These are phyloP conservation scores for Ormyrus pomaceus DNA, from an alignment of 2,888 invertebrate genomes.

Conservation along the genomic window DNA sequence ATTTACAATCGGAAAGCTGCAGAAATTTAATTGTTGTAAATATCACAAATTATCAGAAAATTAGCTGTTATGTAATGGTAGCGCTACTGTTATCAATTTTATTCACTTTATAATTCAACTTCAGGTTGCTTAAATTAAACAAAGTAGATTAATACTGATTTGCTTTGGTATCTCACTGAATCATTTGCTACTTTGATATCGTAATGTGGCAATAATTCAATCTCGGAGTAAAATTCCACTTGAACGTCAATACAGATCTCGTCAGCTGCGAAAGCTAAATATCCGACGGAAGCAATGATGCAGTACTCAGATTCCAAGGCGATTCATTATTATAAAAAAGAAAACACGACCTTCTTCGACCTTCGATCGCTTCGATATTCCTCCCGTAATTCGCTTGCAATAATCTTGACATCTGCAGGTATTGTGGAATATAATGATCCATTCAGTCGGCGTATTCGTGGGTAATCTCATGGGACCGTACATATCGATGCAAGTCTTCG, in stretches of 20 bases:
- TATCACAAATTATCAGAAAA: not conserved
- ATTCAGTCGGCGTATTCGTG: slow-evolving; percentile 68
- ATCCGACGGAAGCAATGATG: no score
- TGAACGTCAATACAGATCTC: no score
- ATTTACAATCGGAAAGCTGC: no score
- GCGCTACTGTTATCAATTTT: not conserved
- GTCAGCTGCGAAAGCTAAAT: no score
- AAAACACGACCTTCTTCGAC: slow-evolving; percentile 43
- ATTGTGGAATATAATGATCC: slow-evolving; percentile 68
- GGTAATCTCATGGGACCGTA: slow-evolving; percentile 73
- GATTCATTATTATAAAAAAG: no score
- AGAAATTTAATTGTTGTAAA: no score
- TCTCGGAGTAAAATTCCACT: not conserved
- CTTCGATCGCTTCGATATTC: slow-evolving; percentile 20
- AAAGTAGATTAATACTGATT: slow-evolving; percentile 16
- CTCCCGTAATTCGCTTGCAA: slow-evolving; percentile 24
- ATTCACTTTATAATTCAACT: slow-evolving; percentile 9
- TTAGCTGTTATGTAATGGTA: not conserved
- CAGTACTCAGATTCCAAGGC: no score
- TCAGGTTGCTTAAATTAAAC: not conserved
- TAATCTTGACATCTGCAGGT: slow-evolving; percentile 63
- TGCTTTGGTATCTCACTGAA: not conserved
- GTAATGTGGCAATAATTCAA: slow-evolving; percentile 9
- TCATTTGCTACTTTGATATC: slow-evolving; percentile 6
- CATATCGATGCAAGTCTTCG: slow-evolving; percentile 68